Evolutionary conservation across 1,140 invertebrate species (phyloP).

Genomic region (Sogatella furcifera): DNA sequence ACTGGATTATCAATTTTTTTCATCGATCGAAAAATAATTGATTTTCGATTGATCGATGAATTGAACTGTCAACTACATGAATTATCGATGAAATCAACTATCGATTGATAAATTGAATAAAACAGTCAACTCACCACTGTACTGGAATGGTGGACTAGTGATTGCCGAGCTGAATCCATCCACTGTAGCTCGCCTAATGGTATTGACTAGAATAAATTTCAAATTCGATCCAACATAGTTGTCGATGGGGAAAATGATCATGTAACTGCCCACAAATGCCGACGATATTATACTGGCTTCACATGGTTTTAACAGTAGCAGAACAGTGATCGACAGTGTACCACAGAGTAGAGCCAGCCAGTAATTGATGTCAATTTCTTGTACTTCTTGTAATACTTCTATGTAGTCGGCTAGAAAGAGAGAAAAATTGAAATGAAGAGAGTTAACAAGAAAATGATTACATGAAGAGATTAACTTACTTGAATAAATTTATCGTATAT

Average conservation of each 20-base stretch:
- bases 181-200: constrained; percentile 44
- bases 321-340: constrained; percentile 38
- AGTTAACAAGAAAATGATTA: too few species aligned
- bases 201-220: constrained; percentile 58
- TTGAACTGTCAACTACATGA: too few species aligned
- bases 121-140: constrained; percentile 36
- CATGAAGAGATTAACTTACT: too few species aligned
- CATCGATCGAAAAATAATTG: too few species aligned
- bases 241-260: constrained; percentile 47
- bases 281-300: constrained; percentile 49
- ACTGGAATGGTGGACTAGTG: constrained; percentile 47
- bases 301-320: constrained; percentile 39
- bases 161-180: constrained; percentile 45
- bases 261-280: constrained; percentile 49
- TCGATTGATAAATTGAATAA: too few species aligned
- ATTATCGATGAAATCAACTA: too few species aligned
- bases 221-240: constrained; percentile 50
- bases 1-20: too few species aligned
- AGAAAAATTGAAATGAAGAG: not conserved
- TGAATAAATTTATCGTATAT: too few species aligned
- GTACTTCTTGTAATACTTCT: constrained; percentile 13
- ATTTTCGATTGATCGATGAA: too few species aligned
- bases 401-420: constrained; percentile 6
- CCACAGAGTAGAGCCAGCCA: constrained; percentile 43
- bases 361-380: constrained; percentile 42